Percentiles rank a stretch among this genome's conserved stretches.
Evolutionary conservation across 2,888 invertebrate species (phyloP).

Genomic region (Thereva unica): DNA sequence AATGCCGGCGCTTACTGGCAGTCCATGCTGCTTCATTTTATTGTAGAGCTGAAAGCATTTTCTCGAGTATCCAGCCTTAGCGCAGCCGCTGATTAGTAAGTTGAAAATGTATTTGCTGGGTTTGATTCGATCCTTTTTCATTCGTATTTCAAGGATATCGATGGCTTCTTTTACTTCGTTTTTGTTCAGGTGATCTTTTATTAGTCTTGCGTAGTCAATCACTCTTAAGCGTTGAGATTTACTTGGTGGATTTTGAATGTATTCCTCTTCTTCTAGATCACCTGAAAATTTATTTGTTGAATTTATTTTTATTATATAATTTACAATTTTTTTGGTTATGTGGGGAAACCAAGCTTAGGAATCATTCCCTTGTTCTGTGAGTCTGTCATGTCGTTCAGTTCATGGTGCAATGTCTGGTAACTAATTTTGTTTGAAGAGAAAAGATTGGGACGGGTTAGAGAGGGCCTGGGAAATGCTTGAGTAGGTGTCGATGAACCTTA

Average conservation of each 20-base stretch:
- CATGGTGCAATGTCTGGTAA: no score
- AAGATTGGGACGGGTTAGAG: no score
- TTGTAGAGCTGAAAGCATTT: constrained; percentile 84
- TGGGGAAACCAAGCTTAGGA: no score
- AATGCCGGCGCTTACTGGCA: constrained; percentile 71
- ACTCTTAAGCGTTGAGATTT: constrained; percentile 62
- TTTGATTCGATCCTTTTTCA: constrained; percentile 78
- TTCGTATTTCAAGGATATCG: constrained; percentile 74
- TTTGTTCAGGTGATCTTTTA: constrained; percentile 68
- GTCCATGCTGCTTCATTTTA: constrained; percentile 76
- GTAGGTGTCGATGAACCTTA: no score
- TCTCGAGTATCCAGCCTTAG: constrained; percentile 79
- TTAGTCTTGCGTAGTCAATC: constrained; percentile 71
- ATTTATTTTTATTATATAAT: no score
- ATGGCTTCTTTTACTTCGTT: constrained; percentile 77
- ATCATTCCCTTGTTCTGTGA: no score
- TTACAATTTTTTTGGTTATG: no score
- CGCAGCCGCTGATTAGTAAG: constrained; percentile 81
- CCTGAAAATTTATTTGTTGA: constrained; percentile 50
- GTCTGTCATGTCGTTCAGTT: no score
- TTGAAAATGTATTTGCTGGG: constrained; percentile 81
- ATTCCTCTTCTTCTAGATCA: constrained; percentile 66
- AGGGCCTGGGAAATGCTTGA: no score
- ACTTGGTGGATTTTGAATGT: constrained; percentile 61
- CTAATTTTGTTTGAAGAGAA: no score